These are phyloP conservation scores for Daubentonia madagascariensis DNA, from an alignment of 2,113 vertebrate genomes.

Conservation along the genomic window DNA sequence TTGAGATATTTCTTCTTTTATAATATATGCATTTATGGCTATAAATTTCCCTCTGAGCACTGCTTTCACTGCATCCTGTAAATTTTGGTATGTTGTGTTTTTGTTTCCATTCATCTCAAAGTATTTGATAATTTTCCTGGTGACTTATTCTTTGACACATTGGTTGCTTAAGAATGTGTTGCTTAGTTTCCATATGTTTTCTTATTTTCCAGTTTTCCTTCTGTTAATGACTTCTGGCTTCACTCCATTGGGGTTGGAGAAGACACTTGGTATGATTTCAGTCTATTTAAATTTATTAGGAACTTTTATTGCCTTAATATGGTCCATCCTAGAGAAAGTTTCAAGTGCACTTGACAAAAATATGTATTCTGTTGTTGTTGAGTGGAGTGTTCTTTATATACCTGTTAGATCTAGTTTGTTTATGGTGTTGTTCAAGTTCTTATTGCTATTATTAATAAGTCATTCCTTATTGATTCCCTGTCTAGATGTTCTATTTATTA, in stretches of 20 bases:
- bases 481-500: neutral
- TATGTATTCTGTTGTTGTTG: neutral
- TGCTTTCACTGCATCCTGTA: neutral
- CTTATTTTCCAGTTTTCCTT: neutral
- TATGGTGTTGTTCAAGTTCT: neutral
- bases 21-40: neutral
- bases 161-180: neutral
- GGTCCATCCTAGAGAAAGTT: neutral
- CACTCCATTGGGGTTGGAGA: neutral
- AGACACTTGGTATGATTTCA: neutral
- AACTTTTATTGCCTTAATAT: neutral
- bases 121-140: neutral
- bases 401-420: neutral
- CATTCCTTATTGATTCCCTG: neutral
- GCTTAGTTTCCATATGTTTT: neutral
- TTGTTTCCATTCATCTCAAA: neutral
- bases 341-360: neutral
- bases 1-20: neutral
- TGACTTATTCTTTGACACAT: neutral
- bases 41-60: neutral
- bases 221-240: neutral
- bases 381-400: neutral
- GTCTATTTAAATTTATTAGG: neutral
- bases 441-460: neutral
- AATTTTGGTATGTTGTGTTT: neutral